These are phyloP conservation scores for Atractosteus spatula DNA, from an alignment of 2,113 vertebrate genomes.

Conservation along the genomic window DNA sequence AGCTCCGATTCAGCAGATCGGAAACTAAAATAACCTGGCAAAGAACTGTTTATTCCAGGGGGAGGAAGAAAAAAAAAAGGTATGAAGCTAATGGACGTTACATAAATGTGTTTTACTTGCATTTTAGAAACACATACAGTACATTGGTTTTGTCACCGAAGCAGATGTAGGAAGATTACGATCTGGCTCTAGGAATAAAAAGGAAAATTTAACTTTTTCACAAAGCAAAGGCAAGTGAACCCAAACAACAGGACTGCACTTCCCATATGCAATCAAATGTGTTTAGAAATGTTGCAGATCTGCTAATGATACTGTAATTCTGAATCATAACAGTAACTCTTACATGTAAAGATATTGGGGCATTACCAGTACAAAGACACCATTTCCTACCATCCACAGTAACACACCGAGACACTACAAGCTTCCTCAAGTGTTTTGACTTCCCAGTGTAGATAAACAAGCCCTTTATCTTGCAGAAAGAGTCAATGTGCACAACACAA, in stretches of 20 bases:
- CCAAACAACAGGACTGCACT: too few relatives aligned
- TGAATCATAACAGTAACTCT: too few relatives aligned
- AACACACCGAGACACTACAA: neutral
- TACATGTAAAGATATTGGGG: too few relatives aligned
- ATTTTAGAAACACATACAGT: neutral
- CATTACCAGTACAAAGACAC: neutral
- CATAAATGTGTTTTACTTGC: neutral
- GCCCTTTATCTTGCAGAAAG: neutral
- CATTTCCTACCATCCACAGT: neutral
- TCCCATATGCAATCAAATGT: too few relatives aligned
- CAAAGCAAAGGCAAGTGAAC: too few relatives aligned
- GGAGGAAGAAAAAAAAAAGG: neutral
- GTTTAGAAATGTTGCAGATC: too few relatives aligned
- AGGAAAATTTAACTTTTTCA: neutral
- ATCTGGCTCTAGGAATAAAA: neutral
- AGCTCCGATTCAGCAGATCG: conserved; percentile 25
- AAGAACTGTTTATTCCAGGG: too few relatives aligned
- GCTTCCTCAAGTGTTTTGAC: conserved; percentile 8
- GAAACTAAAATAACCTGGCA: neutral
- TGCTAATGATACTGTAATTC: too few relatives aligned
- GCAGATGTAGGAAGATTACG: neutral
- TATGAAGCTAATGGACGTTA: neutral
- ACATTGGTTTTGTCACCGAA: too few relatives aligned
- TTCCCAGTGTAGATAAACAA: conserved; percentile 11
- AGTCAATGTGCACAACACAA: neutral